phyloP scores from a whole-genome alignment of 2,797 vertebrate genomes.

The Harpagifer antarcticus region DNA sequence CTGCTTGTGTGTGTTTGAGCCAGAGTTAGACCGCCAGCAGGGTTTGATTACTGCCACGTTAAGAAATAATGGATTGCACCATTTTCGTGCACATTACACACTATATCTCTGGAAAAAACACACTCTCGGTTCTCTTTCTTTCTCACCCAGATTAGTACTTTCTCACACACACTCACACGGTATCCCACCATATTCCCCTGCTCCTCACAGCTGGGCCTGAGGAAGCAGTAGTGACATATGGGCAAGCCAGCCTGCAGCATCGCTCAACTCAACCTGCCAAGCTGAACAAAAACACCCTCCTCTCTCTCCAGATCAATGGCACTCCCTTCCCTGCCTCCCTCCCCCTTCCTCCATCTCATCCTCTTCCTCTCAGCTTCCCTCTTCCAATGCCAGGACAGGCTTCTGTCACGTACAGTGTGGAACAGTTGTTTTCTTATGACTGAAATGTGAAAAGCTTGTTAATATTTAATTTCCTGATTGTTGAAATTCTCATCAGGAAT shows the following conservation, averaged over 20 bases:
- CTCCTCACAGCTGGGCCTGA: constrained; percentile 76
- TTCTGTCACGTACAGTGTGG: neutral
- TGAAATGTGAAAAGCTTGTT: neutral
- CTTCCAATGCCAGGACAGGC: neutral
- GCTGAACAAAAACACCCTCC: constrained; percentile 55
- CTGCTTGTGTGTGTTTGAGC: constrained; percentile 31
- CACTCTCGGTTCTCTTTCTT: constrained; percentile 23
- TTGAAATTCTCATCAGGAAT: constrained; percentile 23
- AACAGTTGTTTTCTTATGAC: neutral
- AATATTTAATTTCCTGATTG: constrained; percentile 10
- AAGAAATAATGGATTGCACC: constrained; percentile 70
- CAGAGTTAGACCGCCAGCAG: constrained; percentile 46
- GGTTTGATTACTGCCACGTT: constrained; percentile 69
- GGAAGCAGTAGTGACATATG: constrained; percentile 75
- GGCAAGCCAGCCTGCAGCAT: constrained; percentile 70
- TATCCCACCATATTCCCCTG: constrained; percentile 45
- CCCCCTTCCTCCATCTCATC: neutral
- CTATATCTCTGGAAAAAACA: neutral
- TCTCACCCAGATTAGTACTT: constrained; percentile 1
- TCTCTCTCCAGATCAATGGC: constrained; percentile 48
- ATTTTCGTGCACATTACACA: constrained; percentile 55
- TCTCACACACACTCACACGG: constrained; percentile 4
- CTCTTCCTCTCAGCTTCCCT: constrained; percentile 9
- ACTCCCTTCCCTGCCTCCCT: constrained; percentile 11
- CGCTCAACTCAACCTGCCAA: constrained; percentile 69